A percentile compares a stretch with the other conserved stretches of the same genome.
These are phyloP conservation scores for Donacobius atricapilla DNA, from an alignment of 2,113 vertebrate species.

Conservation along the genomic window DNA sequence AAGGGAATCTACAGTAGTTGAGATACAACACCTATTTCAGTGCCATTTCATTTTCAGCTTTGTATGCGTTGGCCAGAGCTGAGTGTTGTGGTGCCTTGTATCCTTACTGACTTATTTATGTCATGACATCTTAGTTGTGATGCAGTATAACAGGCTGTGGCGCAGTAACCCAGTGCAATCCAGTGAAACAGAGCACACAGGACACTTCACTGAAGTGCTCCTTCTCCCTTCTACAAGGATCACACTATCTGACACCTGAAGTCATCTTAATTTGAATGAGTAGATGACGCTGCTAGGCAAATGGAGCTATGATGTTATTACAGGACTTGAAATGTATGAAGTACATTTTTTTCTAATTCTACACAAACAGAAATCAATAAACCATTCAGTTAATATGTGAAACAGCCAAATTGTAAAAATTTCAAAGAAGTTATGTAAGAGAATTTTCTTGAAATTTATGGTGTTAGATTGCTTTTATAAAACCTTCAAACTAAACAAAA, in stretches of 20 bases:
- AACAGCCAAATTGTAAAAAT: neutral
- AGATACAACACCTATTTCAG: neutral
- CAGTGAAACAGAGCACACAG: neutral
- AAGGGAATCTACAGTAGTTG: neutral
- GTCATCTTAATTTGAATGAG: neutral
- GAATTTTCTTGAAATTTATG: neutral
- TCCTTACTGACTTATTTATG: neutral
- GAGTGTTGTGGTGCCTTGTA: neutral
- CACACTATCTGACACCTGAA: neutral
- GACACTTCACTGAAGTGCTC: neutral
- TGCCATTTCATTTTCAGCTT: neutral
- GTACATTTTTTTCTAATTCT: neutral
- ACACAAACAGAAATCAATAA: neutral
- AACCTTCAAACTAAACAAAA: neutral
- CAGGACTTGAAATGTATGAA: neutral
- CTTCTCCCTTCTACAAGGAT: neutral
- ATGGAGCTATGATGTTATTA: neutral
- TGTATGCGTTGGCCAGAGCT: neutral
- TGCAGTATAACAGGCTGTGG: neutral
- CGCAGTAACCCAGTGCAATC: neutral
- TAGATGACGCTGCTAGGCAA: neutral
- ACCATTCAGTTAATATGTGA: neutral
- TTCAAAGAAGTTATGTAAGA: neutral
- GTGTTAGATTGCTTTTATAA: neutral
- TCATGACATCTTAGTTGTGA: neutral